phyloP scores from a whole-genome alignment of 2,113 vertebrate species.

The Chunga burmeisteri region DNA sequence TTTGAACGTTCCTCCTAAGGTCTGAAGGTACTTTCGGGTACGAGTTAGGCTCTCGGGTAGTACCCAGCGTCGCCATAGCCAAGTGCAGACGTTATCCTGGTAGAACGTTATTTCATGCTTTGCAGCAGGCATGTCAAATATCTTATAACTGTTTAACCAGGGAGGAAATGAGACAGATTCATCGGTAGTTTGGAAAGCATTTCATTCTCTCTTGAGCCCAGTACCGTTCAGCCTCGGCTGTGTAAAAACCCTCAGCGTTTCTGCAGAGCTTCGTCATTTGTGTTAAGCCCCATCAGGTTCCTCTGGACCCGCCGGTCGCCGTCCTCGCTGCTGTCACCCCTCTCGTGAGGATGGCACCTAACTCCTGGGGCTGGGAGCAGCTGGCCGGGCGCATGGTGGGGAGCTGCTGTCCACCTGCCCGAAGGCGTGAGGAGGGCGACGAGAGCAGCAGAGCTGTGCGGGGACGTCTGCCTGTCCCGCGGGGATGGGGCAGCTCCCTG shows the following conservation, averaged over 20 bases:
- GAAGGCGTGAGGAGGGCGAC: accelerated
- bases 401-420: not conserved
- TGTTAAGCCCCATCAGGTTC: accelerated
- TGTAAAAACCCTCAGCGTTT: not conserved
- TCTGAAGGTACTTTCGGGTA: not conserved
- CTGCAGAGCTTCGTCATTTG: not conserved
- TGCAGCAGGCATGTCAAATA: not conserved
- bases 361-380: not conserved
- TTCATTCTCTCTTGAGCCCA: not conserved
- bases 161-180: not conserved
- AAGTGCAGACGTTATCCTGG: too few species aligned
- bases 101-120: not conserved
- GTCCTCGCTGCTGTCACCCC: not conserved
- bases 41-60: not conserved
- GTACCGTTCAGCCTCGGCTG: not conserved
- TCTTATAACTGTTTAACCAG: not conserved
- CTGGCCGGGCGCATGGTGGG: not conserved
- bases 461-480: not conserved
- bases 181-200: not conserved
- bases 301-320: accelerated
- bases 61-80: not conserved
- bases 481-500: not conserved
- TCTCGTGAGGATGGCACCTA: too few species aligned
- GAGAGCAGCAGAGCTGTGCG: not conserved
- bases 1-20: not conserved